Base-by-base conservation (phyloP, 1,140 invertebrate genomes). In the Drosophila ambigua region DNA sequence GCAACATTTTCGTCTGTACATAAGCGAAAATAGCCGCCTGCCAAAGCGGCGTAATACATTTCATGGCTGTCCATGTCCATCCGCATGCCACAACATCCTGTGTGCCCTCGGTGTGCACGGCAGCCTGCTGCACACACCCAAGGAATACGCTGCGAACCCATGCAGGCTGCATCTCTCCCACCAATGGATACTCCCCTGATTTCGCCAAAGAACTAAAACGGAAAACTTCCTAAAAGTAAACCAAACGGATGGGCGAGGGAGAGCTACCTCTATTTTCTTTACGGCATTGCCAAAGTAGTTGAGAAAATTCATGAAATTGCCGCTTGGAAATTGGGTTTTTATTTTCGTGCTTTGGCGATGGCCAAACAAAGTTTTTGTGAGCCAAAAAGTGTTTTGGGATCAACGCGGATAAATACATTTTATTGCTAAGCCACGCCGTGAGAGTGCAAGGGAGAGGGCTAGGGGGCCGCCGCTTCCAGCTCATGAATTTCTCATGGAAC, bases 1-100 rank as follows among this genome's bases (percentile, higher is more conserved):
- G 23, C 46, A 84, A 84, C 54, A 77, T 77, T 71, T 50, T 31
- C 53, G 59, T 49, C 44, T 67, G 57, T 78, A 69, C 72, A 74
- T 53, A 66, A 23, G 45, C 55, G 72, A 78, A 79, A 78, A 31
- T 31, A 31, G 35, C 11, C 78, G 79, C 59, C 79, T 78, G 69
- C 61, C 72, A 71, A 23, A 52, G 35, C 11, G 52, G 66, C 41
- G 74, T 44, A 48, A 54, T 63, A 80, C 75, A 60, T 80, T 79
- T 26, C 26, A 39, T 39, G 35, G 35, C 35, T 41, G 6, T 11
- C 23, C 13, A 50, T 8, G n/a, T n/a, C 23, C 11, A 45, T 39
- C 44, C 3, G 26, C 11, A 41, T 5, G 8, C 23, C 48, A 46
- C n/a, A 39, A 60, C 5, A 26, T 55, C 60, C 20, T 11, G 26